Evolutionary conservation across 1,140 invertebrate genomes (phyloP), one percentile per base, ranked within the genome.

Genomic region (Amyelois transitella): DNA sequence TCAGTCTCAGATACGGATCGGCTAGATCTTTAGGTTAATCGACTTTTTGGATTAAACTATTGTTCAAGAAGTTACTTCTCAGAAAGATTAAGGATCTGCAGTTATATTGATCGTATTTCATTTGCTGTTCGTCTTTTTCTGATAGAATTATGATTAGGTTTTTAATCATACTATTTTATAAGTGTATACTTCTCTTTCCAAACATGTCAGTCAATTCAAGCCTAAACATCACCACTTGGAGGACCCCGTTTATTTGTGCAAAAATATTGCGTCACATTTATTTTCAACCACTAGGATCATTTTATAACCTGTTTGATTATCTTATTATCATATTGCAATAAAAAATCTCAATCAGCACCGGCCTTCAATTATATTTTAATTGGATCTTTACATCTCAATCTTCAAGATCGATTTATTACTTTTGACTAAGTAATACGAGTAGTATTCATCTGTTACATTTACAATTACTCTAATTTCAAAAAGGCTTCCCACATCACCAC

Each of bases 31-130:
- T 48, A 48, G 20, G 12, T 59, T 61, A 67, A 61, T 61, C 49
- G 55, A 63, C 28, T 56, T 61, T 61, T 64, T 67, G 53, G 61
- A 52, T 58, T 51, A 58, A 58, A 60, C 66, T 68, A 73, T 75
- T 77, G 75, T 77, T 73, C 64, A 53, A 17, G 20, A 18, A 50
- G n/a, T 50, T 45, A 10, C 51, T 1, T 45, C 12, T 38, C n/a
- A n/a, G 6, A 38, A 38, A 14, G n/a, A 38, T 38, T 14, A 8
- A 38, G n/a, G n/a, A 38, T 38, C n/a, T 10, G 12, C 2, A 4
- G 28, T 4, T 5, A 10, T 14, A 38, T 38, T 14, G 12, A 12
- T 38, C 17, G 1, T 14, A 32, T 38, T 38, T 38, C 32, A 38
- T 38, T 38, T 38, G 32, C 3, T n/a, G 17, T 38, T 38, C 3